phyloP scores from a whole-genome alignment of 1,140 invertebrate genomes.

The Aplysia californica region DNA sequence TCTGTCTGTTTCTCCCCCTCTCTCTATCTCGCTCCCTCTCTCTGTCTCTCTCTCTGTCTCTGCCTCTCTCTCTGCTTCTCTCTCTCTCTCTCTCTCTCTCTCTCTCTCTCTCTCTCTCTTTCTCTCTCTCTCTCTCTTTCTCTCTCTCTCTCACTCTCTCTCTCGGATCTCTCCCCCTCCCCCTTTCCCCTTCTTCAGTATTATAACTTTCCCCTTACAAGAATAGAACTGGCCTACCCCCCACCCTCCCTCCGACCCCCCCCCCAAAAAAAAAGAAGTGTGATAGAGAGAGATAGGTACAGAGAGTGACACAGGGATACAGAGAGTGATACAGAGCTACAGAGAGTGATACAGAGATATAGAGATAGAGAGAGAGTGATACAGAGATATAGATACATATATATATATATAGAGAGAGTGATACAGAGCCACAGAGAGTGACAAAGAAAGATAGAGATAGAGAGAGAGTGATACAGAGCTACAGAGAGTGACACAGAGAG shows the following conservation, averaged over 20 bases:
- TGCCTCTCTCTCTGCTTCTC: not conserved
- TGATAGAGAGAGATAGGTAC: too few relatives aligned
- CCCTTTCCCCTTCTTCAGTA: not conserved
- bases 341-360: not conserved
- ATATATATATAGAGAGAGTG: not conserved
- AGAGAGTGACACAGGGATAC: not conserved
- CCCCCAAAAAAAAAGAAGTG: too few relatives aligned
- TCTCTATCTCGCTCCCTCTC: not conserved
- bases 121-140: slow-evolving; percentile 11
- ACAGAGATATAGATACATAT: not conserved
- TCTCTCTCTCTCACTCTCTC: slow-evolving; percentile 10
- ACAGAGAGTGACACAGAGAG: not conserved
- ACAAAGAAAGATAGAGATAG: not conserved
- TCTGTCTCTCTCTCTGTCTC: not conserved
- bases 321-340: not conserved
- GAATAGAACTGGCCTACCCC: too few relatives aligned
- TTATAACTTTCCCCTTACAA: too few relatives aligned
- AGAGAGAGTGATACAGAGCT: not conserved
- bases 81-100: not conserved
- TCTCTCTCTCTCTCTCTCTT: slow-evolving; percentile 10
- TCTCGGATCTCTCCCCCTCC: not conserved
- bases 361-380: not conserved
- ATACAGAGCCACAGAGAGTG: not conserved
- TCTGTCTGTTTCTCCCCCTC: not conserved
- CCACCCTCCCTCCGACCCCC: not conserved